Evolutionary conservation across 2,113 vertebrate species (phyloP), one percentile per base, ranked within the genome.

Genomic region (Otis tarda): DNA sequence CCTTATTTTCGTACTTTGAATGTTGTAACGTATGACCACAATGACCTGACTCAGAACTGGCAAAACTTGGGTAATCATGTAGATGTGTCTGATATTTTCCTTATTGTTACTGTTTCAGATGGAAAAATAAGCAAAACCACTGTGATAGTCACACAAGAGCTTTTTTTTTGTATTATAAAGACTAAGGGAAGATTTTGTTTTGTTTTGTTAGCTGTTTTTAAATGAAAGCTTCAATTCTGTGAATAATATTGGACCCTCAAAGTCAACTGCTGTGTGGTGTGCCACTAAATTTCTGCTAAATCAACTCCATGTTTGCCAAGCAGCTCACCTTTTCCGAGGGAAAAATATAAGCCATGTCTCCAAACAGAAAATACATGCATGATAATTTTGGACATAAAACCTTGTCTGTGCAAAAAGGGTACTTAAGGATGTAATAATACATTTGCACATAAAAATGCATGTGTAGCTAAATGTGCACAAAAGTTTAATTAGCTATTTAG

Each of bases 141-240:
- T 28, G 25, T 0, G 0, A 60, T 10, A 74, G 11, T 31, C 15
- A 45, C 23, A 70, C 1, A 28, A 1, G 2, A 39, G 1, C 6
- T 41, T 41, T 55, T 55, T 45, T 73, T 68, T 63, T 83, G 14
- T 7, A 24, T 52, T 64, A 15, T 7, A 79, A 83, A 10, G 27
- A 3, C 9, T 35, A 53, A 76, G 22, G 23, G 59, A 74, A 57
- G 1, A 10, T 71, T 53, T 74, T 53, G 7, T 7, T 56, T 41
- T 74, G 11, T 64, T 83, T 79, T 79, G 11, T 33, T 67, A 33
- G 5, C 33, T 65, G 16, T 61, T 90, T 86, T 74, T 45, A 80
- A 90, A 52, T 31, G 2, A 87, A 74, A 77, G 14, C 15, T 39
- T 89, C 25, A 70, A 12, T 89, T 64, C 31, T 83, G 27, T 53